phyloP scores from a whole-genome alignment of 1,140 invertebrate species.

The Aphelinus certus region DNA sequence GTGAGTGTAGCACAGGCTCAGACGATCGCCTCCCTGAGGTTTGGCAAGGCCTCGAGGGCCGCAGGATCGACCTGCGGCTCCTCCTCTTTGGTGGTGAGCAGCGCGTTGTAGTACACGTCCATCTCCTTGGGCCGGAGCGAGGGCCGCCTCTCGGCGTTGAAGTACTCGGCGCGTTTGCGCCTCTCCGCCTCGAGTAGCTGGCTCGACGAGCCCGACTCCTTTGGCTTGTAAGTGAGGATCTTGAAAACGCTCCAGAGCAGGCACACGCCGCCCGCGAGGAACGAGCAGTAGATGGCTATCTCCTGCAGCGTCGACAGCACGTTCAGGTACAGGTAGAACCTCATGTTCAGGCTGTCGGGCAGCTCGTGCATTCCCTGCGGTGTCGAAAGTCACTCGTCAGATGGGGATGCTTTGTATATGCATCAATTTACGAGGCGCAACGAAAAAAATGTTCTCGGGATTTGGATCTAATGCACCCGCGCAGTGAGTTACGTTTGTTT shows the following conservation, averaged over 20 bases:
- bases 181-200: conserved; percentile 55
- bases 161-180: conserved; percentile 48
- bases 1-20: conserved; percentile 33
- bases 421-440: too few relatives aligned
- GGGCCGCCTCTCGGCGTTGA: conserved; percentile 53
- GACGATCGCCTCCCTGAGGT: conserved; percentile 55
- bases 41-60: conserved; percentile 44
- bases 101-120: conserved; percentile 62
- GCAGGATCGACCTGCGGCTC: conserved; percentile 35
- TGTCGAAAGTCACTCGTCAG: too few relatives aligned
- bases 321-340: conserved; percentile 79
- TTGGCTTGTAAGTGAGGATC: conserved; percentile 56
- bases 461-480: too few relatives aligned
- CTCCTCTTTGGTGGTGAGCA: conserved; percentile 46
- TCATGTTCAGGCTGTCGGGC: conserved; percentile 68
- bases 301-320: conserved; percentile 72
- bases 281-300: conserved; percentile 68
- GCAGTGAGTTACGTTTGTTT: too few relatives aligned
- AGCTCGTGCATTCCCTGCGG: conserved; percentile 75
- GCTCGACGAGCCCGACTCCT: conserved; percentile 30
- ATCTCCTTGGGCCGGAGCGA: conserved; percentile 54
- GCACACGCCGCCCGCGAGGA: conserved; percentile 67
- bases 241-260: conserved; percentile 63
- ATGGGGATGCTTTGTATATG: too few relatives aligned
- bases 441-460: too few relatives aligned